phyloP scores from a whole-genome alignment of 2,113 vertebrate genomes.

The Dasyurus viverrinus region DNA sequence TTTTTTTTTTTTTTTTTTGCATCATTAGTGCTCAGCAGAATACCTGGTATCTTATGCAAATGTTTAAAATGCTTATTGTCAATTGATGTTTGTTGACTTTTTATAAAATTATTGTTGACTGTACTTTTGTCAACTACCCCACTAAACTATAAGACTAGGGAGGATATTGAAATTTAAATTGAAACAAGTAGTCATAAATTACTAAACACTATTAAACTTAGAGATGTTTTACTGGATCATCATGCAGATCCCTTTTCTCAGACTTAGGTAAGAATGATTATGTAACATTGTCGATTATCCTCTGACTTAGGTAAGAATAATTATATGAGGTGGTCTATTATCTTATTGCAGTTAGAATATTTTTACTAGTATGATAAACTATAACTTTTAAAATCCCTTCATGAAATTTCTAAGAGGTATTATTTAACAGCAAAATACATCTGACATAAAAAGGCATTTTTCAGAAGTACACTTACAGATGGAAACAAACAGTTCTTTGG shows the following conservation, averaged over 20 bases:
- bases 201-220: background rate
- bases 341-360: background rate
- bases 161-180: background rate
- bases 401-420: background rate
- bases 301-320: background rate
- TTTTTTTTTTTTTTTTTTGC: background rate
- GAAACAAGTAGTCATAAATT: background rate
- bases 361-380: background rate
- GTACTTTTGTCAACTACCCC: background rate
- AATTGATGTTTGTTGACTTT: background rate
- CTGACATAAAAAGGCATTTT: background rate
- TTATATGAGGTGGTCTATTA: background rate
- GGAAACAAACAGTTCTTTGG: background rate
- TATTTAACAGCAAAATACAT: background rate
- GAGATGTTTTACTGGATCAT: background rate
- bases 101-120: background rate
- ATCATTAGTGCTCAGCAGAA: background rate
- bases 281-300: background rate
- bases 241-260: background rate
- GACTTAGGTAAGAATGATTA: background rate
- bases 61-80: background rate
- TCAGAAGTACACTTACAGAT: background rate
- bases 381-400: background rate
- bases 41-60: background rate
- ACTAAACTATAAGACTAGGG: background rate